Base-by-base conservation (phyloP, 2,888 invertebrate species). In the Pemphredon lugubris region DNA sequence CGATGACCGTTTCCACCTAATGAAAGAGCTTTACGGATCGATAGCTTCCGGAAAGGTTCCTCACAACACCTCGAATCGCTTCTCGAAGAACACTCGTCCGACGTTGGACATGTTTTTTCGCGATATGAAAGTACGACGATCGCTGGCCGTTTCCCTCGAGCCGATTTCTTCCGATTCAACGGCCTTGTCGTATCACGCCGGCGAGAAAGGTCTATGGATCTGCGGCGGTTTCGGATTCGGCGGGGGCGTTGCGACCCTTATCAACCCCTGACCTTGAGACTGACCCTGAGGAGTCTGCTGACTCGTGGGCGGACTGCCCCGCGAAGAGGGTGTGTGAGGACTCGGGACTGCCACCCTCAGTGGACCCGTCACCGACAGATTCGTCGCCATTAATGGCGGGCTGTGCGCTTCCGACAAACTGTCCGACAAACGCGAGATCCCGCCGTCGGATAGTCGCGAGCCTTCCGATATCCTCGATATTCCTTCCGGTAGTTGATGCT, bases 131-230 rank as follows among this genome's bases (percentile, higher is more conserved):
- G 53, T 5, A 16, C 47, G n/a, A n/a, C n/a, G 69, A 23, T 75
- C 44, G 14, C 61, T 26, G 26, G 23, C 54, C 18, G 39, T 45
- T 21, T 34, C 53, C 7, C 34, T 32, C 30, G 39, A 32, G 16
- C 50, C 20, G 53, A 65, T 47, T 1, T 50, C 42, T n/a, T 47
- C 60, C 47, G 51, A 32, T 13, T 70, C 59, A 34, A 51, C 54
- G 13, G 13, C 55, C 69, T 53, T 78, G 65, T 81, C 76, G 84
- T 88, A 89, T 90, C 90, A 90, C 90, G 90, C 90, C 59, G 90
- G 90, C 84, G 90, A 89, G 61, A 90, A 90, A 0, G 90, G 90
- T 79, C 90, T 86, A 76, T 90, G 90, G 45, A 90, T 87, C 75
- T 89, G 89, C 21, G 87, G 88, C 5, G 90, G 89, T 71, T 88